Percentiles rank a stretch among this genome's conserved stretches.
Evolutionary conservation across 2,888 invertebrate genomes (phyloP).

Genomic region (Mylabris sibirica): DNA sequence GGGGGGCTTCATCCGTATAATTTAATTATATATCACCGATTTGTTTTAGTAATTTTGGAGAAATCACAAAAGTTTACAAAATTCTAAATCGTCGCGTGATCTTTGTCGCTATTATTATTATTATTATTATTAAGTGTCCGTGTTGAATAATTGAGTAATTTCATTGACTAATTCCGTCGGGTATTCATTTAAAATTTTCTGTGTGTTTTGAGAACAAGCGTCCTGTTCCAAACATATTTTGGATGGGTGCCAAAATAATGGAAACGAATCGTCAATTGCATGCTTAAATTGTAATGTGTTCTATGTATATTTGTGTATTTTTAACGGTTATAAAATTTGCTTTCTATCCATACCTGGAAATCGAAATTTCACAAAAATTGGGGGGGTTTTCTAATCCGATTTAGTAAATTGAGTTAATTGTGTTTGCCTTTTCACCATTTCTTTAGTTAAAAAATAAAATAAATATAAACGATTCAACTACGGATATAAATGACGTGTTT

Average conservation of each 20-base stretch:
- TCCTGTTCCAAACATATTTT: background rate
- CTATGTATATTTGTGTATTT: background rate
- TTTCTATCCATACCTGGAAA: background rate
- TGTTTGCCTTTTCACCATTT: background rate
- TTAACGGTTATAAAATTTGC: background rate
- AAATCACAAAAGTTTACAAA: background rate
- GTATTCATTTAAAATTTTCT: background rate
- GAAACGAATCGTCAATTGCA: background rate
- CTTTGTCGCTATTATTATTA: background rate
- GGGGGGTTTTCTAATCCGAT: background rate
- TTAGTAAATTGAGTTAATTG: background rate
- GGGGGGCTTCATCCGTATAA: background rate
- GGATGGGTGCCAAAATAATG: background rate
- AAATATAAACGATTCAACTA: slow-evolving; percentile 56
- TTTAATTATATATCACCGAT: too few species aligned
- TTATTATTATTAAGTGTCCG: slow-evolving; percentile 5
- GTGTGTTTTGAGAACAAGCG: background rate
- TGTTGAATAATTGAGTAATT: slow-evolving; percentile 3
- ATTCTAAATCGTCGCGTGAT: background rate
- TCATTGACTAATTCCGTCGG: background rate
- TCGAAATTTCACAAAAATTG: background rate
- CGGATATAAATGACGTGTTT: slow-evolving; percentile 58
- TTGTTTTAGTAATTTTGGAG: background rate
- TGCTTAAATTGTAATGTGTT: background rate
- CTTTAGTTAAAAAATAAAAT: slow-evolving; percentile 52